Conservation (phyloP, 35 echinoderm and acorn worm species). For the Eucidaris tribuloides region DNA sequence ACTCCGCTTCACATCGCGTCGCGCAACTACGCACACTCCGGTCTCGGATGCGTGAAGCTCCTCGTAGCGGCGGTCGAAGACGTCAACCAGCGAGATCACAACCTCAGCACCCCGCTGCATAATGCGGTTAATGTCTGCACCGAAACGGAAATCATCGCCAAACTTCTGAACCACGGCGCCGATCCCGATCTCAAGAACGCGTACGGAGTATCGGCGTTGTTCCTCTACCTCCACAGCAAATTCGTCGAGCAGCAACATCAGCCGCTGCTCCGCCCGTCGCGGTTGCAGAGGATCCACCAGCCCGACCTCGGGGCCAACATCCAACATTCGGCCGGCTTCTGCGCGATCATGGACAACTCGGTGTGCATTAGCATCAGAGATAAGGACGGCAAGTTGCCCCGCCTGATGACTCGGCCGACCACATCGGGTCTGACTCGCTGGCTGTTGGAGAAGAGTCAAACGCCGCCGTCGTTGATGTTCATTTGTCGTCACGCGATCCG, state of each 20-base stretch:
- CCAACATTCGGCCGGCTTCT: neutral
- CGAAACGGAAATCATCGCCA: slow-evolving; percentile 1
- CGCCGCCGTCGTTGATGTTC: neutral
- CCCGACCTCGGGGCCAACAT: slow-evolving; percentile 13
- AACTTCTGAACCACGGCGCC: slow-evolving; percentile 2
- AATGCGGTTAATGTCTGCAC: neutral
- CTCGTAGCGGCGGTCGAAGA: neutral
- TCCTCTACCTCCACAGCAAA: slow-evolving; percentile 13
- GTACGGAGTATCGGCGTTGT: slow-evolving; percentile 1
- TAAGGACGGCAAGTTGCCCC: neutral
- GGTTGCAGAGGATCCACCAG: neutral
- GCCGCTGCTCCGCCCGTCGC: neutral
- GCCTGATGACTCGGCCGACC: neutral
- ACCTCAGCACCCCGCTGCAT: slow-evolving; percentile 9
- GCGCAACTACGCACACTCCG: neutral
- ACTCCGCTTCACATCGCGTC: slow-evolving; percentile 30
- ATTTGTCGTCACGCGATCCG: neutral
- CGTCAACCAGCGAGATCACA: slow-evolving; percentile 9
- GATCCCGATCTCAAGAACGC: slow-evolving; percentile 29
- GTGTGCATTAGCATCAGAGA: slow-evolving; percentile 5
- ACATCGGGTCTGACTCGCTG: neutral
- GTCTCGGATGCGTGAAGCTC: slow-evolving; percentile 23
- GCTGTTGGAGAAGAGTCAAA: neutral
- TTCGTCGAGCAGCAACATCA: neutral
- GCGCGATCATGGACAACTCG: slow-evolving; percentile 1